phyloP scores from a whole-genome alignment of 2,113 vertebrate genomes.

The Connochaetes taurinus region DNA sequence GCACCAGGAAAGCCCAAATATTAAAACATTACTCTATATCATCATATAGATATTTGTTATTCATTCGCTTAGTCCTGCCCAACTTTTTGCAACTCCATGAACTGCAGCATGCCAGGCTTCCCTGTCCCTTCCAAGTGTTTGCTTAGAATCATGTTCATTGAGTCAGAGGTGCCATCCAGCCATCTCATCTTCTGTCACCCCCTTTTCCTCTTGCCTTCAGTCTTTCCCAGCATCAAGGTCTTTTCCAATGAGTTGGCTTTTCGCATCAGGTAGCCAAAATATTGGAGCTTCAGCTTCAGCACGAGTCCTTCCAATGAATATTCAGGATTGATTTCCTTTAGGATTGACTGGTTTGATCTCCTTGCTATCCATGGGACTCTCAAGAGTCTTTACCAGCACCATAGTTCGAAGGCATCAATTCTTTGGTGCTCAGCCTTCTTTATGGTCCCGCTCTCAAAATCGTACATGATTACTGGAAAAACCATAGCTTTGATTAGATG shows the following conservation, averaged over 20 bases:
- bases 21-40: neutral
- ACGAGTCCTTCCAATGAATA: neutral
- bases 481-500: neutral
- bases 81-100: fast-evolving
- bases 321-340: neutral
- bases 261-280: neutral
- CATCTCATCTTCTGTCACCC: neutral
- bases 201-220: neutral
- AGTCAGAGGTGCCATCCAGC: neutral
- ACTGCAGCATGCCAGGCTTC: neutral
- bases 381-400: neutral
- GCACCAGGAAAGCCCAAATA: neutral
- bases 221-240: neutral
- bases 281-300: neutral
- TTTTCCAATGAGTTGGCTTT: neutral
- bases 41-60: neutral
- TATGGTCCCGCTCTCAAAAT: neutral
- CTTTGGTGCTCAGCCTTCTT: neutral
- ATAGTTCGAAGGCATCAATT: neutral
- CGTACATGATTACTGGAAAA: neutral
- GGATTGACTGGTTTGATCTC: neutral
- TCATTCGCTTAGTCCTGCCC: neutral
- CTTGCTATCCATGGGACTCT: neutral
- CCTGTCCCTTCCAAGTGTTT: neutral
- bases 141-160: neutral